Percentiles rank a stretch among this genome's conserved stretches.
Evolutionary conservation across 2,797 vertebrate species (phyloP).

Genomic region (Spheniscus humboldti): DNA sequence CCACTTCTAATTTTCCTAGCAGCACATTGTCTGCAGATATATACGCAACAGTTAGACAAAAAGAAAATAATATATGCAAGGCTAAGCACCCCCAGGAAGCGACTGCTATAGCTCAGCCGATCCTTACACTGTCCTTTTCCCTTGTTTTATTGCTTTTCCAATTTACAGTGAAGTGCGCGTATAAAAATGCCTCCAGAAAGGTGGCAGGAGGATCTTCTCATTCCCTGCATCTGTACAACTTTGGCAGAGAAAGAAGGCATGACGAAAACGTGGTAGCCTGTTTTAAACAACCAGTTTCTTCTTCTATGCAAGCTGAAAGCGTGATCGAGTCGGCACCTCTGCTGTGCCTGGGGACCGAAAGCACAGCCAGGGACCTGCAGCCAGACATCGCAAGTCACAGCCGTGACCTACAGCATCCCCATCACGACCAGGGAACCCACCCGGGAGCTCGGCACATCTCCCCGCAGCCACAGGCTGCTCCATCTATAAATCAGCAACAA

Average conservation of each 20-base stretch:
- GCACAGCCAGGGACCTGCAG: background rate
- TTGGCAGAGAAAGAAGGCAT: rapidly evolving
- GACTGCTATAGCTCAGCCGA: background rate
- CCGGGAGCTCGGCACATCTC: background rate
- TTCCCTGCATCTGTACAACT: background rate
- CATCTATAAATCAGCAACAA: background rate
- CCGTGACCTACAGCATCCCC: background rate
- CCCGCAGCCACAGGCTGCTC: background rate
- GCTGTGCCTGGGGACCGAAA: rapidly evolving
- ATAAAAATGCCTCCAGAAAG: background rate
- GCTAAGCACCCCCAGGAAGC: background rate
- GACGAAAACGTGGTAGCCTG: background rate
- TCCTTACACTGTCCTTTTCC: background rate
- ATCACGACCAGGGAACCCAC: rapidly evolving
- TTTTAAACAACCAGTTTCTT: background rate
- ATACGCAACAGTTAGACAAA: background rate
- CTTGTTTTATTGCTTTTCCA: background rate
- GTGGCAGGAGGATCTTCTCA: background rate
- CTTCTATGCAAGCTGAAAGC: background rate
- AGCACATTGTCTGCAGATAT: background rate
- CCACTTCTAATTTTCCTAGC: background rate
- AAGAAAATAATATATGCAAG: background rate
- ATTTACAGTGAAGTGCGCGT: background rate
- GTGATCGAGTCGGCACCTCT: rapidly evolving
- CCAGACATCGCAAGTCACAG: rapidly evolving